Percentiles rank a stretch among this genome's conserved stretches.
Evolutionary conservation across 1,140 invertebrate genomes (phyloP).

Genomic region (Drosophila ambigua): DNA sequence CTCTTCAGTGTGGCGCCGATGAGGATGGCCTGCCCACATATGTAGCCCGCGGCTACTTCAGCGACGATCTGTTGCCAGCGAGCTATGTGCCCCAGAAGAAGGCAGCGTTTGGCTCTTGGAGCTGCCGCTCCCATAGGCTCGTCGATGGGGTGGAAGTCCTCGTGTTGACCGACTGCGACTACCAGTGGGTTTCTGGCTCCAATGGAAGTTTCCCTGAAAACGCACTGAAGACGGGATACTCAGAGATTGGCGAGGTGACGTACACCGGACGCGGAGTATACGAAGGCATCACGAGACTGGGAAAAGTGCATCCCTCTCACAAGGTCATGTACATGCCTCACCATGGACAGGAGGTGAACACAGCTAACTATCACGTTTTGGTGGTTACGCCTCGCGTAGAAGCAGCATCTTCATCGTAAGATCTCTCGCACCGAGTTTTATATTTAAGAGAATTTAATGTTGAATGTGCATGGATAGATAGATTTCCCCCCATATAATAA

Average conservation of each 20-base stretch:
- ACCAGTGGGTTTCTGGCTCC: conserved; percentile 84
- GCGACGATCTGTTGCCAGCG: conserved; percentile 66
- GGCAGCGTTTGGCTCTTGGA: conserved; percentile 50
- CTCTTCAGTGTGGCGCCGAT: conserved; percentile 62
- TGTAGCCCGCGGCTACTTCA: conserved; percentile 64
- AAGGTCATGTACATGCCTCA: conserved; percentile 88
- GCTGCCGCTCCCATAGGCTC: conserved; percentile 42
- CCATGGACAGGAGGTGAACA: conserved; percentile 85
- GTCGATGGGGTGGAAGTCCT: conserved; percentile 85
- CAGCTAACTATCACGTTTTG: conserved; percentile 62
- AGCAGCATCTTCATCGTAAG: conserved; percentile 22
- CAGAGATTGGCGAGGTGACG: conserved; percentile 86
- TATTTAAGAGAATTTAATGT: neutral
- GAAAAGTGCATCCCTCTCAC: conserved; percentile 90
- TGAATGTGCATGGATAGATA: neutral
- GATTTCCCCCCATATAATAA: neutral
- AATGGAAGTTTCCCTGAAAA: conserved; percentile 85
- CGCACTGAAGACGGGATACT: conserved; percentile 86
- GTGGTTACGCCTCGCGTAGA: conserved; percentile 54
- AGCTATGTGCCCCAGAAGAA: conserved; percentile 60
- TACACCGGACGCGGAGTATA: conserved; percentile 87
- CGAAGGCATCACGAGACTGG: conserved; percentile 87
- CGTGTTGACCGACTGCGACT: conserved; percentile 74
- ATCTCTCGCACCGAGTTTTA: neutral
- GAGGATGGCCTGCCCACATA: conserved; percentile 64